Base-by-base conservation (phyloP, 2,888 invertebrate species). In the Hydrotaea cyrtoneurina region DNA sequence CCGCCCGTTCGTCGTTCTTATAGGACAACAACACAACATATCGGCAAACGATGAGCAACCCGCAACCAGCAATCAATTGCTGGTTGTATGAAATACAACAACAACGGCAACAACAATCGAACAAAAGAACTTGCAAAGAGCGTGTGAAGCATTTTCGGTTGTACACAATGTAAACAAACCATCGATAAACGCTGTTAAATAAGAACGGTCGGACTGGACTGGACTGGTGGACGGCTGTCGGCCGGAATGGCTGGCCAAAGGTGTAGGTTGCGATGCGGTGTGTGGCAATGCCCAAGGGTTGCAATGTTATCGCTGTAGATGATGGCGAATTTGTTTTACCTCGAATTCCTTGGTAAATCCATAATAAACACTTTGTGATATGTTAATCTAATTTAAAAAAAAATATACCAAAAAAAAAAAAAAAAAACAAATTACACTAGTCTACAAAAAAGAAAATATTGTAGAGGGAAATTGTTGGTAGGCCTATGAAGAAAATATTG, bases 101-200 rank as follows among this genome's bases (percentile, higher is more conserved):
- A 66, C 10, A 19, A 66, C 1, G 4, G 46, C 13, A 69, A 69
- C 23, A 43, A 43, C 43, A 46, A 46, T 31, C 1, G 17, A 46
- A 43, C 43, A 46, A 46, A 69, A 69, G 69, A 46, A 46, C 15
- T 69, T 10, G 69, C 66, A 46, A 62, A 75, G 31, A 31, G 59
- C 31, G 73, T 46, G 36, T 80, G 69, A 78, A 80, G 69, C 19
- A 36, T 76, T 78, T 80, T 31, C 59, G 57, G 19, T 43, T 77
- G 77, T 21, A 80, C 64, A 73, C 64, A 73, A 43, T 43, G 59
- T 66, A 75, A 75, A 75, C 69, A 80, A 64, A 66, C 19, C 26
- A 76, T 26, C 62, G 43, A 77, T 77, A 53, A 53, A 69, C 66
- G 17, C 15, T 66, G 39, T 66, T 10, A 11, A 43, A 43, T 43